A percentile compares a stretch with the other conserved stretches of the same genome.
These are phyloP conservation scores for Phoxinus dragarum DNA, from an alignment of 2,797 vertebrate genomes.

Conservation along the genomic window DNA sequence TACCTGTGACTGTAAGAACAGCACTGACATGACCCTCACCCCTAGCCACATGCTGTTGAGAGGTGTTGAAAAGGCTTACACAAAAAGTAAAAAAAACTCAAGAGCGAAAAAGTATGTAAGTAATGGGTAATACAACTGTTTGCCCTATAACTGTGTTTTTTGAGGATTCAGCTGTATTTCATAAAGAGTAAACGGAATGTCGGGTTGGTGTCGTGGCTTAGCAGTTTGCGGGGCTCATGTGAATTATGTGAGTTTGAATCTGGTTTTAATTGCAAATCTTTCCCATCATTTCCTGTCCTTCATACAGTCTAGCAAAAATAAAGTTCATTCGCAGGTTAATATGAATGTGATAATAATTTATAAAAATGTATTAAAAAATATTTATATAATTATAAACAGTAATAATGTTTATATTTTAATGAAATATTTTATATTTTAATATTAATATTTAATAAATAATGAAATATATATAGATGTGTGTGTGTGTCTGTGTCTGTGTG, in stretches of 20 bases:
- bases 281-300: neutral
- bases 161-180: neutral
- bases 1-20: conserved; percentile 42
- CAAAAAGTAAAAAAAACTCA: conserved; percentile 8
- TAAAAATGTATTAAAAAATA: neutral
- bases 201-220: neutral
- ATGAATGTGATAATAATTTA: neutral
- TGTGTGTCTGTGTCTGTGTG: no score
- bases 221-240: neutral
- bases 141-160: conserved; percentile 1
- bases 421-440: no score
- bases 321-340: neutral
- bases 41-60: conserved; percentile 8
- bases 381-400: no score
- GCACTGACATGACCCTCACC: conserved; percentile 48
- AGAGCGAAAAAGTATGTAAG: neutral
- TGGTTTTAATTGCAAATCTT: neutral
- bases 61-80: neutral
- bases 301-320: neutral
- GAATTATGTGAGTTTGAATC: neutral
- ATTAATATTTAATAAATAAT: no score
- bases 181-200: neutral
- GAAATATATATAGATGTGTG: no score
- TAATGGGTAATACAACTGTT: neutral
- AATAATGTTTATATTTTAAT: no score